phyloP scores from a whole-genome alignment of 2,888 invertebrate genomes.

The Lysandra coridon region DNA sequence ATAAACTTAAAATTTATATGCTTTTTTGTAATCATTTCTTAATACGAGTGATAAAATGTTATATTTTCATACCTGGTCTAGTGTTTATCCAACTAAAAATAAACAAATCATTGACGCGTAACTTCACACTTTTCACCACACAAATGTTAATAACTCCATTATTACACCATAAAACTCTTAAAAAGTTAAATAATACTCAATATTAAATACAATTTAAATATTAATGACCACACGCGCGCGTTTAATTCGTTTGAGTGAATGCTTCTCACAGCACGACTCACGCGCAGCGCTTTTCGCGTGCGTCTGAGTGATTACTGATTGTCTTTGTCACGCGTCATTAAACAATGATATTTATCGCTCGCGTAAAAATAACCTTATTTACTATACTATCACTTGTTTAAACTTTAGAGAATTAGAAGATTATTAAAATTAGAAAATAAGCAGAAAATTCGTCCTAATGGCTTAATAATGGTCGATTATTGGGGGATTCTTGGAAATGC shows the following conservation, averaged over 20 bases:
- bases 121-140: not conserved
- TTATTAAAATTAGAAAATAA: too few relatives aligned
- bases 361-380: not conserved
- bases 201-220: not conserved
- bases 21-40: too few relatives aligned
- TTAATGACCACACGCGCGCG: not conserved
- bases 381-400: not conserved
- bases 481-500: too few relatives aligned
- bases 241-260: not conserved
- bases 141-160: not conserved
- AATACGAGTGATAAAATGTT: too few relatives aligned
- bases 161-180: not conserved
- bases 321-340: not conserved
- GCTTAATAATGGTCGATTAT: too few relatives aligned
- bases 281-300: slow-evolving; percentile 8
- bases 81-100: too few relatives aligned
- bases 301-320: not conserved
- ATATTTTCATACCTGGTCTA: too few relatives aligned
- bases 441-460: too few relatives aligned
- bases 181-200: not conserved
- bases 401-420: too few relatives aligned
- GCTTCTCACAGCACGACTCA: not conserved
- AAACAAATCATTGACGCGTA: not conserved
- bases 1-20: too few relatives aligned
- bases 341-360: not conserved